Conservation (phyloP, 92 coral and sea anemone genomes). For the Porites divaricata region DNA sequence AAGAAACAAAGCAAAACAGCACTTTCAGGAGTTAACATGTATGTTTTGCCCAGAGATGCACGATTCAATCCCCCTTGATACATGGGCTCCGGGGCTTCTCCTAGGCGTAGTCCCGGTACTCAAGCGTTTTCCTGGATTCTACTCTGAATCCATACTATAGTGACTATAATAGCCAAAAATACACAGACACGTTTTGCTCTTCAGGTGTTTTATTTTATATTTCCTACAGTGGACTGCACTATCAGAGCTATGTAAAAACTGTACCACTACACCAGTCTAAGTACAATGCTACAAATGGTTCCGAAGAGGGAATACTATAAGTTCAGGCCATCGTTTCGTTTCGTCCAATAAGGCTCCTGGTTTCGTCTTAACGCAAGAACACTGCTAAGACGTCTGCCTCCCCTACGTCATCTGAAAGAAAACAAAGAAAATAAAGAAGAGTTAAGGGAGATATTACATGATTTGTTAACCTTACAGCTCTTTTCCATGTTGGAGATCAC, state of each 20-base stretch:
- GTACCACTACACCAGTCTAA: not conserved
- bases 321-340: constrained; percentile 2
- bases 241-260: constrained; percentile 5
- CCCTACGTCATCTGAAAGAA: too few relatives aligned
- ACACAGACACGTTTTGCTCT: constrained; percentile 2
- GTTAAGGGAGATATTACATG: not conserved
- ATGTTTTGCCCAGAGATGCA: not conserved
- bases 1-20: not conserved
- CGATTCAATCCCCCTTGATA: not conserved
- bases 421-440: not conserved
- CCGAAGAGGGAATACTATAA: not conserved
- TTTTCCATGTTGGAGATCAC: constrained; percentile 10
- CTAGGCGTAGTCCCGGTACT: not conserved
- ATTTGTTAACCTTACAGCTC: not conserved
- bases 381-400: too few relatives aligned
- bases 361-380: not conserved
- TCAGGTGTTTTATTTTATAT: constrained; percentile 10
- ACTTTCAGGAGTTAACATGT: not conserved
- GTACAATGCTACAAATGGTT: not conserved
- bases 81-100: not conserved
- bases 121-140: not conserved
- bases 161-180: constrained; percentile 15
- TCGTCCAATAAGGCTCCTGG: not conserved
- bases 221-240: constrained; percentile 10
- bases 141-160: not conserved